These are phyloP conservation scores for Omphaloscelis lunosa DNA, from an alignment of 2,888 invertebrate species.

Conservation along the genomic window DNA sequence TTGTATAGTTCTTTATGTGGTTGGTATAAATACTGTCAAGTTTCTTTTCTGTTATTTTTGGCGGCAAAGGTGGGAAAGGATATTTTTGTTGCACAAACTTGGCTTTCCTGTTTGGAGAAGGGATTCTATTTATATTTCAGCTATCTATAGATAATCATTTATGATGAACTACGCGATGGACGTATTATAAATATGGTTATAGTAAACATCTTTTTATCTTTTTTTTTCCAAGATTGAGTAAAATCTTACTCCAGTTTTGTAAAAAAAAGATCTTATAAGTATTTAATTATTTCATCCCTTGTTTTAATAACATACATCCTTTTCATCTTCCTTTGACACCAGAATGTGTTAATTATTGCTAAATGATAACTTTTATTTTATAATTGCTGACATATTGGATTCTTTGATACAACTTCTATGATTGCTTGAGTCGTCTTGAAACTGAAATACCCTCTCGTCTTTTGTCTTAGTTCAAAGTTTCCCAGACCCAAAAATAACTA, in stretches of 20 bases:
- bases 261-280: slow-evolving; percentile 17
- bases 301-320: slow-evolving; percentile 49
- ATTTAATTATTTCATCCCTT: slow-evolving; percentile 45
- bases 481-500: neutral
- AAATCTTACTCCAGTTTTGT: neutral
- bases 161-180: neutral
- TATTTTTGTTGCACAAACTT: neutral
- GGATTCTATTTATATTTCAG: neutral
- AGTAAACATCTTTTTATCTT: neutral
- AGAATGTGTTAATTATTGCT: slow-evolving; percentile 62
- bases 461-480: neutral
- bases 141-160: neutral
- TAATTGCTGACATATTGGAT: slow-evolving; percentile 32
- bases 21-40: slow-evolving; percentile 12
- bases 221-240: neutral
- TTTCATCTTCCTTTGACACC: slow-evolving; percentile 46
- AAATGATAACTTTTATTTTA: slow-evolving; percentile 52
- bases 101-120: neutral
- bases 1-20: slow-evolving; percentile 21
- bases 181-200: too few relatives aligned
- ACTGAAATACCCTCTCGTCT: neutral
- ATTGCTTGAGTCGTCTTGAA: neutral
- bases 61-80: neutral
- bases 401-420: neutral
- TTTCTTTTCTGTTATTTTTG: neutral